Evolutionary conservation across 2,113 vertebrate species (phyloP).

Genomic region (Nesogale talazaci): DNA sequence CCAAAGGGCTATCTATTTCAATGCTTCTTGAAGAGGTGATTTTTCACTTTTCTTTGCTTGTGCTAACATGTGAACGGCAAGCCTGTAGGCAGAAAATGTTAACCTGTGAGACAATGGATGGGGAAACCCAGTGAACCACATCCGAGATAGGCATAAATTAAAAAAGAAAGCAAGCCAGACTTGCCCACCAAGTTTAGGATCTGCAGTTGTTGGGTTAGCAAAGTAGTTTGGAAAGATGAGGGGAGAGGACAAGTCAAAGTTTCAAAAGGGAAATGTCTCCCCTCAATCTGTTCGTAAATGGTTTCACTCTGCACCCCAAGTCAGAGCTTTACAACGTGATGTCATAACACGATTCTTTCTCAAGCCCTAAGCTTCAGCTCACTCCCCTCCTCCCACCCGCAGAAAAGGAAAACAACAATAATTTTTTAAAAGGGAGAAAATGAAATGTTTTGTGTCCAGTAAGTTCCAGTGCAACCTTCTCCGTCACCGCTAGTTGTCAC

Average conservation of each 20-base stretch:
- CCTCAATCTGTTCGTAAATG: constrained; percentile 17
- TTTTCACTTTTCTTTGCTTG: constrained; percentile 69
- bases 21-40: constrained; percentile 1
- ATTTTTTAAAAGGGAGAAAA: constrained; percentile 55
- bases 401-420: constrained; percentile 57
- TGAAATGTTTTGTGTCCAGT: constrained; percentile 80
- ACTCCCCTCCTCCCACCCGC: not conserved
- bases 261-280: constrained; percentile 53
- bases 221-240: constrained; percentile 50
- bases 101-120: constrained; percentile 16
- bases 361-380: constrained; percentile 17
- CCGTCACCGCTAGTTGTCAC: constrained; percentile 92
- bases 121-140: not conserved
- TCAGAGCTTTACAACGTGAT: constrained; percentile 36
- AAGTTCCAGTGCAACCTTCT: constrained; percentile 84
- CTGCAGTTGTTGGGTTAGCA: not conserved
- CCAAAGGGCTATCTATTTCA: constrained; percentile 27
- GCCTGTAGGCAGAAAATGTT: constrained; percentile 49
- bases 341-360: not conserved
- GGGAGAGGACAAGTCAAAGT: constrained; percentile 65
- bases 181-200: not conserved
- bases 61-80: constrained; percentile 22
- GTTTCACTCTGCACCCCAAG: not conserved
- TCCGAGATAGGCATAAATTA: not conserved
- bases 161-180: constrained; percentile 37